Conservation (phyloP, 2,888 invertebrate genomes). For the Zaprionus bogoriensis region DNA sequence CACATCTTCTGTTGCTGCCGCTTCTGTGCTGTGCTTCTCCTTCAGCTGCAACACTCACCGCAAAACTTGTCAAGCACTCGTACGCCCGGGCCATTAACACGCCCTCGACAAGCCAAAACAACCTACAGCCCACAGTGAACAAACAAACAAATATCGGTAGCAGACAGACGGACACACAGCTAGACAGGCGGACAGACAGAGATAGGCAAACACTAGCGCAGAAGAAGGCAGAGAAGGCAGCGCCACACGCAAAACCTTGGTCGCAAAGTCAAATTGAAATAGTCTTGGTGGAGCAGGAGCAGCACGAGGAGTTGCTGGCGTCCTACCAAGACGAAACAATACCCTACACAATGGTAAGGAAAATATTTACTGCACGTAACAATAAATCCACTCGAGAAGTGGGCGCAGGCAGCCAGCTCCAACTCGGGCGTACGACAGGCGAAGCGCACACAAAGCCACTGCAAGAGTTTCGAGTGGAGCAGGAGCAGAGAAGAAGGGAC, state of each 20-base stretch:
- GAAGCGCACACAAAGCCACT: constrained; percentile 56
- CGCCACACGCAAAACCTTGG: constrained; percentile 61
- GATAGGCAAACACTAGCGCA: constrained; percentile 28
- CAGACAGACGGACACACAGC: constrained; percentile 22
- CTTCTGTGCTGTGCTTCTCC: constrained; percentile 3
- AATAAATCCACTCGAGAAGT: constrained; percentile 73
- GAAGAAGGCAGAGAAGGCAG: constrained; percentile 9
- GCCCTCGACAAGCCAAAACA: constrained; percentile 52
- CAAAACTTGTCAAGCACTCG: constrained; percentile 70
- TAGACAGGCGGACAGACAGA: constrained; percentile 12
- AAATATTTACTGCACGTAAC: constrained; percentile 79
- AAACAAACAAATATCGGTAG: constrained; percentile 46
- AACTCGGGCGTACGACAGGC: constrained; percentile 32
- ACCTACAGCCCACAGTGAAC: constrained; percentile 37
- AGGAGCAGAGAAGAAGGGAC: background rate
- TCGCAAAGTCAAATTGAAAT: constrained; percentile 65
- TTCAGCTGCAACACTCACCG: constrained; percentile 55
- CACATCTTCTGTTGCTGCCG: constrained; percentile 28
- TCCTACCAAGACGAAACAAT: constrained; percentile 29
- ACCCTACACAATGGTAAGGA: constrained; percentile 40
- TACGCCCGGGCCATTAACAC: constrained; percentile 75
- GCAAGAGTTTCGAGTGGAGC: constrained; percentile 10
- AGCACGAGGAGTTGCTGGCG: background rate
- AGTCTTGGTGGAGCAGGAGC: constrained; percentile 14
- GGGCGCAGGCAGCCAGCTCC: constrained; percentile 28